phyloP scores from a whole-genome alignment of 2,888 invertebrate species.

The Sicus ferrugineus region DNA sequence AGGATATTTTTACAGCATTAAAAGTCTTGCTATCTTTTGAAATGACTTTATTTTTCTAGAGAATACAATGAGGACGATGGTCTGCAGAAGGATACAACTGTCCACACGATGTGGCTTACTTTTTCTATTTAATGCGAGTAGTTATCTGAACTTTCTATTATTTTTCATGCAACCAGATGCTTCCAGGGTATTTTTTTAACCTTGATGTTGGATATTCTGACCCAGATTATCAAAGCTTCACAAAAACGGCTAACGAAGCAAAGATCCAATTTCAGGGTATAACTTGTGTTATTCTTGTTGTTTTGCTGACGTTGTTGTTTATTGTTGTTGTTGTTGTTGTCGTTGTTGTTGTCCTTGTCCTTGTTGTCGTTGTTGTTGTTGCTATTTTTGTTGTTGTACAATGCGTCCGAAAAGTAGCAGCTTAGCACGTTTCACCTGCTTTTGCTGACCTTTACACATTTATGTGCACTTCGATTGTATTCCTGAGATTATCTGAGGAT shows the following conservation, averaged over 20 bases:
- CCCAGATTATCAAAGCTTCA: slow-evolving; percentile 11
- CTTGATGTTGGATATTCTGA: neutral
- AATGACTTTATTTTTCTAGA: too few species aligned
- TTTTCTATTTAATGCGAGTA: too few species aligned
- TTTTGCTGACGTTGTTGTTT: slow-evolving; percentile 16
- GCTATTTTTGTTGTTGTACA: neutral
- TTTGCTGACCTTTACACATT: slow-evolving; percentile 33
- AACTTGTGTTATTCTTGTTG: slow-evolving; percentile 5
- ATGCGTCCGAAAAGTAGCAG: neutral
- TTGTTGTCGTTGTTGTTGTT: neutral
- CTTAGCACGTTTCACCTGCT: slow-evolving; percentile 32
- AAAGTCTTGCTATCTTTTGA: too few species aligned
- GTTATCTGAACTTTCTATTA: too few species aligned
- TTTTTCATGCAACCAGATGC: too few species aligned
- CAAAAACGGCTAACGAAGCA: slow-evolving; percentile 4
- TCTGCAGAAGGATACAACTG: too few species aligned
- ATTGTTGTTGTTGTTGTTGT: slow-evolving; percentile 26
- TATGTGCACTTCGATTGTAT: slow-evolving; percentile 13
- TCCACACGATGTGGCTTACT: too few species aligned
- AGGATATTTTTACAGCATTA: too few species aligned
- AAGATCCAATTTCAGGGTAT: slow-evolving; percentile 11
- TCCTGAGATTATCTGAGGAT: slow-evolving; percentile 6
- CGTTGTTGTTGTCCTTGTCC: slow-evolving; percentile 6
- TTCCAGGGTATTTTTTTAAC: neutral
- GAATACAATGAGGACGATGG: too few species aligned